Evolutionary conservation across 2,888 invertebrate genomes (phyloP).

Genomic region (Drosophila infuscata): DNA sequence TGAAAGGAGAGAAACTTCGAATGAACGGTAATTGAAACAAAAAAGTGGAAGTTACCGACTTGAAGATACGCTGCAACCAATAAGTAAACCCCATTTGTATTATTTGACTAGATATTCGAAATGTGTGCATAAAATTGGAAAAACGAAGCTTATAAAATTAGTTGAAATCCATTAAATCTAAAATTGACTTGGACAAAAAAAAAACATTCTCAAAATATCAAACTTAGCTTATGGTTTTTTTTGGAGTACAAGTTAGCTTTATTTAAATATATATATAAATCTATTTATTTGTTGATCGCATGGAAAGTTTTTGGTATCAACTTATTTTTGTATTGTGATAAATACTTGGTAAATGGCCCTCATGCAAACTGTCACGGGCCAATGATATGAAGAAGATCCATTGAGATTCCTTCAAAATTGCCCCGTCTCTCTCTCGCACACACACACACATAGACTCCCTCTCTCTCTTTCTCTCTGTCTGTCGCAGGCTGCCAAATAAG

Average conservation of each 20-base stretch:
- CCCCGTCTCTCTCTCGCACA: neutral
- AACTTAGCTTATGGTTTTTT: neutral
- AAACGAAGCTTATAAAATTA: neutral
- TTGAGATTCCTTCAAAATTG: conserved; percentile 1
- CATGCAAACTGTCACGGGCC: conserved; percentile 9
- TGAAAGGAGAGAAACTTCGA: neutral
- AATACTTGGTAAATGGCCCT: conserved; percentile 2
- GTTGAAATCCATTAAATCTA: neutral
- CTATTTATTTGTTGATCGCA: neutral
- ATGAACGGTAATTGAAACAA: neutral
- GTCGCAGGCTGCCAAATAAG: neutral
- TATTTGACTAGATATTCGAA: neutral
- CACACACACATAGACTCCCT: neutral
- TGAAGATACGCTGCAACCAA: neutral
- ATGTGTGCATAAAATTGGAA: neutral
- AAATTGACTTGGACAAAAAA: neutral
- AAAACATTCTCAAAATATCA: neutral
- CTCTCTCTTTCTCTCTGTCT: neutral
- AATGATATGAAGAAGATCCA: conserved; percentile 4
- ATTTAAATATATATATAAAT: neutral
- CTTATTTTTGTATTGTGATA: conserved; percentile 16
- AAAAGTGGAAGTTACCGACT: no score
- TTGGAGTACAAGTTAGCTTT: neutral
- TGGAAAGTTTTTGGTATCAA: conserved; percentile 1
- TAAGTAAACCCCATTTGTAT: neutral